Percentiles rank a stretch among this genome's conserved stretches.
Conservation (phyloP, 23 tunicate species). For the Trididemnum nubilum region DNA sequence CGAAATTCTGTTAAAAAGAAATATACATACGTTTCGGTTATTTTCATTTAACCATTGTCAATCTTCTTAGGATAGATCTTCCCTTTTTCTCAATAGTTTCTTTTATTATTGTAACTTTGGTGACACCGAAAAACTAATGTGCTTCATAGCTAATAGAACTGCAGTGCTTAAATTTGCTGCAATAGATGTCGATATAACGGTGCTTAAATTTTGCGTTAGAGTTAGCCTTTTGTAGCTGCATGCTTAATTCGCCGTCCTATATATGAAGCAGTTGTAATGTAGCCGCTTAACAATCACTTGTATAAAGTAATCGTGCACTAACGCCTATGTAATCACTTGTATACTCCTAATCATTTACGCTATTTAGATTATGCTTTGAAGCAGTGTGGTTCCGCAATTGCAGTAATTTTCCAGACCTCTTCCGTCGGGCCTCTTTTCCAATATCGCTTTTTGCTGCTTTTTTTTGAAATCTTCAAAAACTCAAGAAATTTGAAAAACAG, state of each 20-base stretch:
- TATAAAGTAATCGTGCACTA: background rate
- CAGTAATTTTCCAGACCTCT: conserved; percentile 40
- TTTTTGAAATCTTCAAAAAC: background rate
- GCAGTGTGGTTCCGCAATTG: conserved; percentile 62
- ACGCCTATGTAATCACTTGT: conserved; percentile 20
- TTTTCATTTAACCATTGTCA: too few relatives aligned
- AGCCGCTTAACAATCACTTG: background rate
- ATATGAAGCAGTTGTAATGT: background rate
- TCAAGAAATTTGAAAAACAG: background rate
- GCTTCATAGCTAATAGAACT: too few relatives aligned
- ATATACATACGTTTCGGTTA: too few relatives aligned
- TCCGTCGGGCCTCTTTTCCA: background rate
- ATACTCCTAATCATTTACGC: background rate
- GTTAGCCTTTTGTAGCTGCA: background rate
- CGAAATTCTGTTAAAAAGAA: too few relatives aligned
- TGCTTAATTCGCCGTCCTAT: background rate
- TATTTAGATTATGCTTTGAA: background rate
- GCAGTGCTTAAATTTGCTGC: too few relatives aligned
- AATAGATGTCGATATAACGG: too few relatives aligned
- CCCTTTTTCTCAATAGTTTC: too few relatives aligned
- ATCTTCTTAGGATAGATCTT: too few relatives aligned
- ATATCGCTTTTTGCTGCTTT: too few relatives aligned
- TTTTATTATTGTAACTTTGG: too few relatives aligned
- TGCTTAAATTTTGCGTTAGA: too few relatives aligned
- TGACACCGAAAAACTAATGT: too few relatives aligned